Percentiles rank a stretch among this genome's conserved stretches.
Conservation (phyloP, 2,888 invertebrate species). For the Synanthedon tipuliformis region DNA sequence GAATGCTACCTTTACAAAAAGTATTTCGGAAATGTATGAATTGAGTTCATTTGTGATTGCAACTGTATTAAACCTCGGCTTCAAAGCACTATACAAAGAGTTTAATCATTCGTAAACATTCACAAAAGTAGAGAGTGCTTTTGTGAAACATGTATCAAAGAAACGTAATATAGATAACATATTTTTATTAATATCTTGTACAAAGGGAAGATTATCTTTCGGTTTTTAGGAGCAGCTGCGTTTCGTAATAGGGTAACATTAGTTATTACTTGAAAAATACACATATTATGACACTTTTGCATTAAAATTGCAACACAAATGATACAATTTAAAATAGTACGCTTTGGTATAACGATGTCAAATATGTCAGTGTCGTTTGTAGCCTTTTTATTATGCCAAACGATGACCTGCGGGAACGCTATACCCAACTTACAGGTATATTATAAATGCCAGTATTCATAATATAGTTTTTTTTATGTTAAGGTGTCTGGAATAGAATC, state of each 20-base stretch:
- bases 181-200: slow-evolving; percentile 66
- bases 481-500: too few species aligned
- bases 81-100: slow-evolving; percentile 13
- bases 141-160: slow-evolving; percentile 56
- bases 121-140: slow-evolving; percentile 44
- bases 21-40: neutral
- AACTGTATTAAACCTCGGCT: neutral
- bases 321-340: neutral
- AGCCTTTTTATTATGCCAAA: neutral
- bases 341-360: neutral
- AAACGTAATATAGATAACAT: slow-evolving; percentile 55
- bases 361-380: neutral
- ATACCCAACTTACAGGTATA: too few species aligned
- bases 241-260: slow-evolving; percentile 7
- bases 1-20: too few species aligned
- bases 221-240: slow-evolving; percentile 56
- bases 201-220: slow-evolving; percentile 64
- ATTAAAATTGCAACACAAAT: neutral
- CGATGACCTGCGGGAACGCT: neutral
- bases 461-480: too few species aligned
- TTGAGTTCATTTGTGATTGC: neutral
- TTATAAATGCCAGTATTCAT: too few species aligned
- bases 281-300: neutral
- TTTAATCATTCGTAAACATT: slow-evolving; percentile 52
- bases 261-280: slow-evolving; percentile 2